Percentiles rank a stretch among this genome's conserved stretches.
Evolutionary conservation across 2,888 invertebrate species (phyloP).

Genomic region (Norana najaformis): DNA sequence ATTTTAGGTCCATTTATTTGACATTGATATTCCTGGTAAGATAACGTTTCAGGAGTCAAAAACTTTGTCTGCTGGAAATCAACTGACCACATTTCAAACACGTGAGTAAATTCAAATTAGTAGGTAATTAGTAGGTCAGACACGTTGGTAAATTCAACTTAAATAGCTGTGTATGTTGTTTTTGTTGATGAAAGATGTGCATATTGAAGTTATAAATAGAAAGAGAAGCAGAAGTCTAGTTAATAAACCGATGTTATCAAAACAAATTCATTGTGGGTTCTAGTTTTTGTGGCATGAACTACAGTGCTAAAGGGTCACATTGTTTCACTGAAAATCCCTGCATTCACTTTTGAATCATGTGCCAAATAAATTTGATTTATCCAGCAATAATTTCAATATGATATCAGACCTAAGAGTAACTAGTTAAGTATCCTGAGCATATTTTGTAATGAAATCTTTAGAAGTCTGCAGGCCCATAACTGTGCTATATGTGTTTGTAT

Average conservation of each 20-base stretch:
- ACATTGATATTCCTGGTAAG: slow-evolving; percentile 89
- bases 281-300: background rate
- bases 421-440: background rate
- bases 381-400: background rate
- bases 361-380: too few species aligned
- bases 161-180: background rate
- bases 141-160: background rate
- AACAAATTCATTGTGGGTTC: background rate
- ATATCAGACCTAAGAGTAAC: background rate
- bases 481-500: background rate
- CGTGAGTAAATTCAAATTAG: too few species aligned
- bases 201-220: background rate
- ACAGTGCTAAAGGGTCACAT: too few species aligned
- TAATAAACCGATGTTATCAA: background rate
- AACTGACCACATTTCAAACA: slow-evolving; percentile 75
- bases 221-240: background rate
- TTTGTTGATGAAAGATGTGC: background rate
- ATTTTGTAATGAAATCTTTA: background rate
- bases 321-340: background rate
- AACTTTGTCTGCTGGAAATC: slow-evolving; percentile 75
- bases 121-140: too few species aligned
- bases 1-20: slow-evolving; percentile 84
- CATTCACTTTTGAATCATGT: too few species aligned
- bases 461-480: background rate
- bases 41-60: slow-evolving; percentile 92